Base-by-base conservation (phyloP, 2,113 vertebrate genomes). In the Phycodurus eques region DNA sequence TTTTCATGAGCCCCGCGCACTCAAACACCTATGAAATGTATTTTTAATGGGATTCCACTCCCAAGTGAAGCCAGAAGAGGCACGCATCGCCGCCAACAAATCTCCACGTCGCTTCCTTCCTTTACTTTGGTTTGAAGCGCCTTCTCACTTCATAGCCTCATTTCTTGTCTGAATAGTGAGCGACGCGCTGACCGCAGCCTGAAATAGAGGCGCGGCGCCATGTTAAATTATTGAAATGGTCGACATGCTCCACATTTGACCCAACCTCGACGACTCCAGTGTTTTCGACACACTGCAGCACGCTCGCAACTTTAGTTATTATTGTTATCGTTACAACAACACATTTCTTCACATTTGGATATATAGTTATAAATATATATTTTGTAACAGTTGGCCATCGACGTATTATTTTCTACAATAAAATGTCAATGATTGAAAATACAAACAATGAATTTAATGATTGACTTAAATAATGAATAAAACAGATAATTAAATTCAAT, bases 221-320 rank as follows among this genome's bases (percentile, higher is more conserved):
- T 72, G 60, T 76, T 92, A 43, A 90, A 92, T 92, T 88, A 91
- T 92, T 92, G 63, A 91, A 83, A 68, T 22, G 49, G 68, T 80
- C 73, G 17, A 33, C 73, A 71, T 44, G 67, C 73, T 83, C 66
- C 73, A 43, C 35, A 54, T 83, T 77, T 83, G 71, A 87, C 79
- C 75, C 43, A 47, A 56, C 73, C 77, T 73, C 62, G 70, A 68
- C 53, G 67, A 73, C 76, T 84, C 62, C 9, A 72, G 67, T 33
- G 71, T 74, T 74, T 77, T 77, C 54, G 10, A 62, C 74, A 78
- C 76, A 79, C 60, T 70, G 53, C 63, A 27, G 73, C 67, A 73
- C 19, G 53, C 39, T 49, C 60, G 4, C 2, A 11, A 39, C 11
- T 54, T 35, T 20, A 19, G 19, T 19, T 33, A 42, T 42, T 20